Conservation (phyloP, 2,888 invertebrate species). For the Dioctria rufipes region DNA sequence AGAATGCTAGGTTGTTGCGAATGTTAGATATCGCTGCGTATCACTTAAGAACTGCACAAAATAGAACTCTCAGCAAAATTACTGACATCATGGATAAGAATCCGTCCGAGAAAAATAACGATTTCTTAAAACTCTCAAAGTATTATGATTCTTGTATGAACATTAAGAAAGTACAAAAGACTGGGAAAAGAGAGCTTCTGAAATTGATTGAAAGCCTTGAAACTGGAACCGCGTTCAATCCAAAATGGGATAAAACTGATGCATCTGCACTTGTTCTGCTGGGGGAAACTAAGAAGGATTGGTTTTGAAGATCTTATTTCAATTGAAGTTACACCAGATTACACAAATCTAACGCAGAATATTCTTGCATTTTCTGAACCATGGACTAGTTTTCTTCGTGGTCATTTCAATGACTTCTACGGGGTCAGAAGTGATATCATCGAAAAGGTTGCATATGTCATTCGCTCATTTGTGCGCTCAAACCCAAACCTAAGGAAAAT, state of each 20-base stretch:
- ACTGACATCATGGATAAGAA: not conserved
- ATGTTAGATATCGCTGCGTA: not conserved
- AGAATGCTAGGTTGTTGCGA: not conserved
- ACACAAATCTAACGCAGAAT: not conserved
- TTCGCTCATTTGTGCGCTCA: not conserved
- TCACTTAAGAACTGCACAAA: not conserved
- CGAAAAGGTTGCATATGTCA: not conserved
- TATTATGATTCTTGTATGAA: slow-evolving; percentile 18
- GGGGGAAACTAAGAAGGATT: slow-evolving; percentile 2
- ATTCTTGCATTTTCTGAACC: not conserved
- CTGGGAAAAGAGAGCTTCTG: not conserved
- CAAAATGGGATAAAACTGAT: not conserved
- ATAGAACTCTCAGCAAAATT: not conserved
- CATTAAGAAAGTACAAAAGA: not conserved
- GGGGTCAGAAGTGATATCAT: not conserved
- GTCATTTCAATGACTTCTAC: not conserved
- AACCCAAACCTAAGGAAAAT: not conserved
- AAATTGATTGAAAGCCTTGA: slow-evolving; percentile 6
- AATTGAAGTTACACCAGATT: not conserved
- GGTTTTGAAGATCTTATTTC: not conserved
- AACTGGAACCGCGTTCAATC: slow-evolving; percentile 12
- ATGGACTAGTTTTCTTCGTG: not conserved
- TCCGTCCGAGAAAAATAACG: not conserved
- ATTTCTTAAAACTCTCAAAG: not conserved
- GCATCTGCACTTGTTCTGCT: not conserved